Evolutionary conservation across 2,888 invertebrate genomes (phyloP), one percentile per base, ranked within the genome.

Genomic region (Julus scandinavius): DNA sequence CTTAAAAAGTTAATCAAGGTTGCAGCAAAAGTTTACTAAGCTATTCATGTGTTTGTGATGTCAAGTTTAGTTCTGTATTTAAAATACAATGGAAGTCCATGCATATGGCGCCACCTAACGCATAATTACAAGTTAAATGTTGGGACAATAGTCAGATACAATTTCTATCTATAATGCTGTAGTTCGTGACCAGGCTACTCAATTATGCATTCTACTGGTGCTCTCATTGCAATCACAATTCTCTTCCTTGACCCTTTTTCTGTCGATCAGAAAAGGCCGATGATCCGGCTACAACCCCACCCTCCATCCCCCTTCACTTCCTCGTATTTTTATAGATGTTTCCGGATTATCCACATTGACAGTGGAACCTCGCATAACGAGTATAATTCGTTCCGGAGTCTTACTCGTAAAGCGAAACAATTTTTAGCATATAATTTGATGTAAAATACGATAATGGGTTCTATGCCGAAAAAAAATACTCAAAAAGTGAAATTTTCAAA

Each of bases 261-360:
- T 72, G 7, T n/a, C 72, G 72, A 29, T 72, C 72, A 11, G 72
- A 20, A 72, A 72, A 72, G 72, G 72, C 72, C 72, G 29, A 72
- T 72, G 72, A 72, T 72, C 72, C 72, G 7, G 72, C 72, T 0
- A 2, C 72, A 29, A n/a, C 72, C 20, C 20, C 29, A 11, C 20
- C 72, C 50, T 50, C 49, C 9, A 49, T 49, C 72, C 72, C 72
- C 72, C 2, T 5, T 29, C 29, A 29, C 29, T 11, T 29, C 29
- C 29, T 29, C 29, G 29, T 7, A 5, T 72, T 50, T 29, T 20
- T 72, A 5, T 13, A n/a, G 17, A 50, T 11, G 11, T 29, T 72
- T 72, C 72, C 72, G 20, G 72, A 72, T 29, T 72, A 29, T 72
- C 72, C 72, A 72, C 72, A 29, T 72, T 72, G 13, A 29, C 29